Evolutionary conservation across 1,140 invertebrate species (phyloP).

Genomic region (Cydia fagiglandana): DNA sequence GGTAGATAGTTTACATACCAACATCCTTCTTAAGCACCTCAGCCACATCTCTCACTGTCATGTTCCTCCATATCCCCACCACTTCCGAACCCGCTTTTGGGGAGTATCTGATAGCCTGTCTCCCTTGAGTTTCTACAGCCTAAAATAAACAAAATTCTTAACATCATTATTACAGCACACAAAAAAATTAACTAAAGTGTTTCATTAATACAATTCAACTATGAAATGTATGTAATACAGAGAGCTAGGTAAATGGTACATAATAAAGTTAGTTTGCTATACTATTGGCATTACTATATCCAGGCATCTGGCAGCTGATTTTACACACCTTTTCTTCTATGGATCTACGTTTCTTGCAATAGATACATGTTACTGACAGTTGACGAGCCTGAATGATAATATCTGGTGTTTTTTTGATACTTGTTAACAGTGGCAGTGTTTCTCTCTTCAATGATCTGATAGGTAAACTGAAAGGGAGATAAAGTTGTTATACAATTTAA

Average conservation of each 20-base stretch:
- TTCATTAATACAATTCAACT: too few relatives aligned
- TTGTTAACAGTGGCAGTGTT: slow-evolving; percentile 39
- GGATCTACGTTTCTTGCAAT: slow-evolving; percentile 64
- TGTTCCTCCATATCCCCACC: slow-evolving; percentile 87
- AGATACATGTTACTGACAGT: slow-evolving; percentile 49
- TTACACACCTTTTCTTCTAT: slow-evolving; percentile 58
- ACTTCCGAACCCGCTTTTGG: slow-evolving; percentile 71
- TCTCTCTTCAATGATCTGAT: slow-evolving; percentile 49
- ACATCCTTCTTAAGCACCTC: slow-evolving; percentile 80
- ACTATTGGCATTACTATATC: too few relatives aligned
- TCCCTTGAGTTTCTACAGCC: slow-evolving; percentile 59
- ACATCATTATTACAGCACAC: too few relatives aligned
- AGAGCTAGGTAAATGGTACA: too few relatives aligned
- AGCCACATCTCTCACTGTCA: slow-evolving; percentile 88
- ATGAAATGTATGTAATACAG: too few relatives aligned
- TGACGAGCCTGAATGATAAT: slow-evolving; percentile 43
- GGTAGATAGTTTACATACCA: too few relatives aligned
- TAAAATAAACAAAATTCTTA: slow-evolving; percentile 33
- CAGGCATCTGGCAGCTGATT: not conserved
- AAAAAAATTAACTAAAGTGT: too few relatives aligned
- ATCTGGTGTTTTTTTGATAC: slow-evolving; percentile 35
- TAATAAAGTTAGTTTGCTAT: too few relatives aligned
- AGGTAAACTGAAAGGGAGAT: slow-evolving; percentile 33
- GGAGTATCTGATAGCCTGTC: slow-evolving; percentile 66
- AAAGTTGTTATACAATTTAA: slow-evolving; percentile 21